Evolutionary conservation across 2,888 invertebrate species (phyloP).

Genomic region (Ochropacha duplaris): DNA sequence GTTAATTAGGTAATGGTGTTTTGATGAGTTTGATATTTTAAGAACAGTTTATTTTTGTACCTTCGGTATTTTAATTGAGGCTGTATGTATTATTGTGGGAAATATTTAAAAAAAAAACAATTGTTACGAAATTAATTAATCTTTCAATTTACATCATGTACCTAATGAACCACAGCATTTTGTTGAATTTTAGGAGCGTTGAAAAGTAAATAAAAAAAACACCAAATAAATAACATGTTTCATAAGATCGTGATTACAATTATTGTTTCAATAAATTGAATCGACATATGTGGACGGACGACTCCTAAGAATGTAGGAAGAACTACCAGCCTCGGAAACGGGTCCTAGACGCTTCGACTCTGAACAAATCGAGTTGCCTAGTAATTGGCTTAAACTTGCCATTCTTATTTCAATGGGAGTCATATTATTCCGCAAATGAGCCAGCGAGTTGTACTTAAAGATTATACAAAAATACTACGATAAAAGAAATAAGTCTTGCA

Average conservation of each 20-base stretch:
- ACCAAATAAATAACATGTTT: neutral
- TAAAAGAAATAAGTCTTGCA: neutral
- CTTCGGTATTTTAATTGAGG: neutral
- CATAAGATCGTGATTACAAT: neutral
- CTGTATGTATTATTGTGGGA: too few species aligned
- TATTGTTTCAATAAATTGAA: constrained; percentile 10
- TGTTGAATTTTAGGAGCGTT: neutral
- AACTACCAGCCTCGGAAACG: constrained; percentile 26
- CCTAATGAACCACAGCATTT: too few species aligned
- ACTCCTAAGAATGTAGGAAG: constrained; percentile 34
- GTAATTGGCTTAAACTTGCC: constrained; percentile 12
- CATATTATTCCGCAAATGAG: constrained; percentile 11
- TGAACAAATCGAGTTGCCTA: constrained; percentile 26
- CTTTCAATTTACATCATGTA: too few species aligned
- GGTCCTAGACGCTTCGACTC: constrained; percentile 15
- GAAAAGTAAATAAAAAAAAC: neutral
- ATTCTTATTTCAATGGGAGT: constrained; percentile 8
- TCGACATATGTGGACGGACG: constrained; percentile 26
- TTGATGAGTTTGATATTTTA: constrained; percentile 4
- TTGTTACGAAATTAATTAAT: too few species aligned
- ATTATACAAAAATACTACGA: neutral
- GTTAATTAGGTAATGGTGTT: constrained; percentile 2
- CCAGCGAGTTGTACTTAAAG: neutral
- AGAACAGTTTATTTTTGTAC: neutral
- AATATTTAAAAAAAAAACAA: too few species aligned